Percentiles rank a stretch among this genome's conserved stretches.
Evolutionary conservation across 1,140 invertebrate species (phyloP).

Genomic region (Trichomalopsis sarcophagae): DNA sequence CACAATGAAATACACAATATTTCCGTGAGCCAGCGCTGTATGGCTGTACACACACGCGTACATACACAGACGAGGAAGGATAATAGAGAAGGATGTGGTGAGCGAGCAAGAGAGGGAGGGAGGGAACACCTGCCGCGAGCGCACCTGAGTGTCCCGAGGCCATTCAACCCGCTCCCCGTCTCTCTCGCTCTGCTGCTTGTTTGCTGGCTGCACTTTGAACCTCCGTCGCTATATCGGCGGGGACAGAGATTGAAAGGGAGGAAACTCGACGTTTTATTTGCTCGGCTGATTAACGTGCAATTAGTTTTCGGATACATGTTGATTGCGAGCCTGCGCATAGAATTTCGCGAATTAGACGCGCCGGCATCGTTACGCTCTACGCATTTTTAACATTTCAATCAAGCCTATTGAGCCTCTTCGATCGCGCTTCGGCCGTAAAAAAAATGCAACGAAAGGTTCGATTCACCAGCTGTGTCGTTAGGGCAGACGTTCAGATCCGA

Average conservation of each 20-base stretch:
- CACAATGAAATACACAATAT: neutral
- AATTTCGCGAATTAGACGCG: neutral
- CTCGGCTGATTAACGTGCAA: constrained; percentile 32
- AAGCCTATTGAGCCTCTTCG: no score
- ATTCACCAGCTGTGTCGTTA: neutral
- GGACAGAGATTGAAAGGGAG: constrained; percentile 9
- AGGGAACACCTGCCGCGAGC: constrained; percentile 55
- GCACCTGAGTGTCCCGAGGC: constrained; percentile 53
- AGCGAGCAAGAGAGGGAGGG: constrained; percentile 4
- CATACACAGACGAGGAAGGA: neutral
- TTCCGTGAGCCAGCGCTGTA: neutral
- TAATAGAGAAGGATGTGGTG: constrained; percentile 34
- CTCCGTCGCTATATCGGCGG: neutral
- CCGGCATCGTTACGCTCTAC: no score
- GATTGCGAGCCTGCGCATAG: neutral
- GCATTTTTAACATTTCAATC: no score
- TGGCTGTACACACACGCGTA: neutral
- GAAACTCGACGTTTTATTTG: constrained; percentile 37
- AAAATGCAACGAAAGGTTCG: no score
- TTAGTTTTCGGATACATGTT: constrained; percentile 36
- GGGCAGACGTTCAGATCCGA: constrained; percentile 25
- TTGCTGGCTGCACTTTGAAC: constrained; percentile 48
- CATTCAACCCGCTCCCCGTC: constrained; percentile 53
- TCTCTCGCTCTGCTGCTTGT: constrained; percentile 2
- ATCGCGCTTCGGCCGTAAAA: no score